Evolutionary conservation across 2,797 vertebrate species (phyloP), one percentile per base, ranked within the genome.

Genomic region (Dryobates pubescens): DNA sequence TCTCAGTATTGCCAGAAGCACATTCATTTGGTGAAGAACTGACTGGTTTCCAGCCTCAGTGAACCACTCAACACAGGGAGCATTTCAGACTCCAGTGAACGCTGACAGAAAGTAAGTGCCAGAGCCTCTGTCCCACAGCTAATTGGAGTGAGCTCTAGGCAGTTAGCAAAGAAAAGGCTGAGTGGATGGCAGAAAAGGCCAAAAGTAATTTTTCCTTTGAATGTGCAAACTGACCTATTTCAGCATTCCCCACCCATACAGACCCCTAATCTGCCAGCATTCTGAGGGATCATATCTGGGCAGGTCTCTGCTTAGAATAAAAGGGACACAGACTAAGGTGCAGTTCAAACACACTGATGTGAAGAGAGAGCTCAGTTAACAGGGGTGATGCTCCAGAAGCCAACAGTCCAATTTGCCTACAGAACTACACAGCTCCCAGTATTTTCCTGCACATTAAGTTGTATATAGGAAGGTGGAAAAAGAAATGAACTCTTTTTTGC

Each of bases 21-120:
- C 36, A 12, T 59, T 87, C 0, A 15, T 71, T 84, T 89, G 70
- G 36, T 79, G 69, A 88, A 84, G 38, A 76, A 58, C 3, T 89
- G 24, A 59, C 47, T 83, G 58, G 29, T 90, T 78, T 57, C 64
- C 38, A 47, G 4, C 58, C 63, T 86, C 43, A 36, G 26, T 30
- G 16, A 90, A 80, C 47, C 38, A 61, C 30, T 75, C 56, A 43
- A 62, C 58, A 36, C 30, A 68, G 54, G 49, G 77, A 59, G 9
- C 81, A 86, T 36, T 86, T 87, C 26, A 79, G 67, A 86, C 27
- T 93, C 34, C 45, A 67, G 34, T 71, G 71, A 74, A 47, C 32
- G 13, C 30, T 68, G 47, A 71, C 38, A 96, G 49, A 74, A 96
- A 94, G 64, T 59, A 92, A 86, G 65, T 88, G 72, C 58, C 93